phyloP scores from a whole-genome alignment of 1,140 invertebrate genomes.

The Brachionus sp. region DNA sequence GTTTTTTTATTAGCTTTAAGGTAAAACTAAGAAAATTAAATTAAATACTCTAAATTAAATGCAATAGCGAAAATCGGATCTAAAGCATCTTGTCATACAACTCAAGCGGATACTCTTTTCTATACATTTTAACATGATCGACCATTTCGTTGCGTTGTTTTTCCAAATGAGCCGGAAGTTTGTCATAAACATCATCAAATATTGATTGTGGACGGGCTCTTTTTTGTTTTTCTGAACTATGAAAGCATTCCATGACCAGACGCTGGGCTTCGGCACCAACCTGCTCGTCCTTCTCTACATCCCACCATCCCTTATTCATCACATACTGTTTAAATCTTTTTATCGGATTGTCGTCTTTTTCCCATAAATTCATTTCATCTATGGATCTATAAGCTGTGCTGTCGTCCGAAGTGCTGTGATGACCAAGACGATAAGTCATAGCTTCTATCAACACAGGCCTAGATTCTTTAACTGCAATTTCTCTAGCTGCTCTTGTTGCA shows the following conservation, averaged over 20 bases:
- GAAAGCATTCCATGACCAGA: slow-evolving; percentile 27
- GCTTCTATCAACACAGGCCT: slow-evolving; percentile 93
- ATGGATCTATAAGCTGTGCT: slow-evolving; percentile 84
- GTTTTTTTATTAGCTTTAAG: not conserved
- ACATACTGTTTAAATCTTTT: slow-evolving; percentile 76
- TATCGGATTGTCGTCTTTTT: slow-evolving; percentile 76
- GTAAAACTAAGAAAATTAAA: not conserved
- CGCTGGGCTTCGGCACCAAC: not conserved
- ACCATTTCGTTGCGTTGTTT: slow-evolving; percentile 23
- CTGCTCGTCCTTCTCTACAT: not conserved
- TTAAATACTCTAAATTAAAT: not conserved
- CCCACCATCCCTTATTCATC: slow-evolving; percentile 15
- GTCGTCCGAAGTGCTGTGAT: slow-evolving; percentile 98
- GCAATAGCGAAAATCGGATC: not conserved
- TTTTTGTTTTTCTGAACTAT: slow-evolving; percentile 8
- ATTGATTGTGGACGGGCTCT: not conserved
- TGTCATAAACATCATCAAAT: slow-evolving; percentile 32
- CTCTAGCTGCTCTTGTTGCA: slow-evolving; percentile 75
- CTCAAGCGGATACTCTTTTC: slow-evolving; percentile 28
- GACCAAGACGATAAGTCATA: slow-evolving; percentile 85
- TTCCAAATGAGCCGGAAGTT: slow-evolving; percentile 8
- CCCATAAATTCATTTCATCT: slow-evolving; percentile 75
- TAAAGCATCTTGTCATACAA: slow-evolving; percentile 3
- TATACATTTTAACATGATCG: slow-evolving; percentile 42
- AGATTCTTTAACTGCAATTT: slow-evolving; percentile 71